Base-by-base conservation (phyloP, 2,113 vertebrate genomes). In the Charadrius vociferus region DNA sequence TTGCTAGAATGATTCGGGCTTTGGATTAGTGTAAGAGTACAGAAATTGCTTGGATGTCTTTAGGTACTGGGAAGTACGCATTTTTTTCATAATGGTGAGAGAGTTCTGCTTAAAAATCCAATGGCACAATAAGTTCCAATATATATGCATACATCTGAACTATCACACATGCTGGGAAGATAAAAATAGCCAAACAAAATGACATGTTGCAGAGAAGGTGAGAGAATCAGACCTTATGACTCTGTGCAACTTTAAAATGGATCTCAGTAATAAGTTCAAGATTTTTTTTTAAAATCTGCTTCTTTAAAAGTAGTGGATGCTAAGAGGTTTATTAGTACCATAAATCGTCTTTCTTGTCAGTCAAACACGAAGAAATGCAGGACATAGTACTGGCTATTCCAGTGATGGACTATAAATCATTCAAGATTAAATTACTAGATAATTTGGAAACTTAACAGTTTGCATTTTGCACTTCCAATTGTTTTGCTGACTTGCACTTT, bases 401-500 rank as follows among this genome's bases (percentile, higher is more conserved):
- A 85, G 89, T 95, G 98, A 97, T 83, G 94, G 97, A 93, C 93
- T 97, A 98, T 98, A 98, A 98, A 98, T 98, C 98, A 98, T 97
- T 80, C 93, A 92, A 97, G 98, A 98, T 98, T 97, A 98, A 98
- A 98, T 98, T 97, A 98, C 97, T 96, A 98, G 98, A 98, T 98
- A 98, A 98, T 98, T 98, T 98, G 97, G 98, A 97, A 98, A 98
- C 97, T 98, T 98, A 98, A 97, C 97, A 97, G 98, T 98, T 98
- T 98, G 98, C 98, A 96, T 98, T 98, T 98, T 98, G 96, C 91
- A 92, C 98, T 98, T 98, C 95, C 97, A 95, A 91, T 98, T 98
- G 98, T 98, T 98, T 98, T 98, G 98, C 98, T 98, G 98, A 99
- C 98, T 98, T 98, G 98, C 98, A 98, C 97, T 98, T 98, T 98